Evolutionary conservation across 2,113 vertebrate species (phyloP), one percentile per base, ranked within the genome.

Genomic region (Sceloporus undulatus): DNA sequence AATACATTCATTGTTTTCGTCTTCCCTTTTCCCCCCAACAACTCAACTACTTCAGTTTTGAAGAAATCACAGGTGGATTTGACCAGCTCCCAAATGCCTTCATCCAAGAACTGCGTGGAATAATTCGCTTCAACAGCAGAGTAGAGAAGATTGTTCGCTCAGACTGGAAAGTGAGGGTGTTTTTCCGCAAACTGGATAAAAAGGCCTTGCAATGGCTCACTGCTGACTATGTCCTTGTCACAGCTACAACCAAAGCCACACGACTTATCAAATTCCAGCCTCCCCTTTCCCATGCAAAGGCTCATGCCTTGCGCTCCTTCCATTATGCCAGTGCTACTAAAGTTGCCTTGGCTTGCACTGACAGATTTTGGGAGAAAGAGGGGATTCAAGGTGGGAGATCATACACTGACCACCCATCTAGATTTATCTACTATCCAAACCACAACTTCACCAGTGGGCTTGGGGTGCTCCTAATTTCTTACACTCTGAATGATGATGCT

Each of bases 351-450:
- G 97, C 96, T 88, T 98, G 98, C 93, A 96, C 83, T 0, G 71
- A 93, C 77, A 94, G 94, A 14, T 98, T 98, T 95, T 98, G 98
- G 97, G 97, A 98, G 85, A 76, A 88, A 0, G 96, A 98, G 1
- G 94, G 96, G 83, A 98, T 98, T 89, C 91, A 9, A 66, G 95
- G 97, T 3, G 97, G 97, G 9, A 97, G 95, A 77, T 98, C 96
- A 85, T 91, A 96, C 93, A 98, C 97, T 0, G 97, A 98, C 89
- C 85, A 90, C 1, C 97, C 96, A 2, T 96, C 97, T 0, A 95
- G 97, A 34, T 96, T 96, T 85, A 97, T 98, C 89, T 94, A 96
- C 92, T 98, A 98, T 92, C 98, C 97, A 34, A 98, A 97, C 88
- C 98, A 98, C 91, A 90, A 84, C 76, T 95, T 97, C 81, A 89